Base-by-base conservation (phyloP, 30 jellyfish, hydroid and myxozoan species). In the Pelagia noctiluca region DNA sequence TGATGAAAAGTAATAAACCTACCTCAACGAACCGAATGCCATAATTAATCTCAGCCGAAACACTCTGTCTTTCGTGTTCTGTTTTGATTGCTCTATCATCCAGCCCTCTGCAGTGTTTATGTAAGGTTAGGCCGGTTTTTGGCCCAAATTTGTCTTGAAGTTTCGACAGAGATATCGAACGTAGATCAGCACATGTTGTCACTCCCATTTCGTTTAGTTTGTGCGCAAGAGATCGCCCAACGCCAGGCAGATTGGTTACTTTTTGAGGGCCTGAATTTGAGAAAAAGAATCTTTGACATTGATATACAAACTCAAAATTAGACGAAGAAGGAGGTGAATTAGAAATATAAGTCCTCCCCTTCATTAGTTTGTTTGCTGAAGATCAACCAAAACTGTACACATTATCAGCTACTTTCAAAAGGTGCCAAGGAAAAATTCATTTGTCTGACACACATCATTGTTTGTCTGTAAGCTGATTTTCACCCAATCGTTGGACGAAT, bases 21-120 rank as follows among this genome's bases (percentile, higher is more conserved):
- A 93, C 98, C 91, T 88, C 86, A 22, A 31, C 74, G 63, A 93
- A 93, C 42, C 98, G 96, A 82, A 93, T 93, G 29, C 97, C 98
- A 72, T 93, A 93, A 82, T 93, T 93, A 63, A 93, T 93, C 35
- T 93, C 98, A 0, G 98, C 98, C 3, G 98, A 93, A 49, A 93
- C 98, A 36, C 98, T 93, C 29, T 93, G 93, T 49, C 98, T 76
- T 37, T 93, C 96, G 12, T 87, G 96, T 19, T 87, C 96, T 71
- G 95, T 64, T 75, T 71, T 87, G 46, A 93, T 33, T 3, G 38
- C 37, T 7, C 98, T 76, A 69, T 71, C 85, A 76, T 93, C 98
- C 26, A 80, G 52, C 25, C 98, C 98, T 30, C 98, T 90, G 57
- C 97, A 93, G 57, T 78, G 53, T 30, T 87, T 86, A 76, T 38